A percentile compares a stretch with the other conserved stretches of the same genome.
Evolutionary conservation across 2,797 vertebrate genomes (phyloP).

Genomic region (Sphenopsis melanotis): DNA sequence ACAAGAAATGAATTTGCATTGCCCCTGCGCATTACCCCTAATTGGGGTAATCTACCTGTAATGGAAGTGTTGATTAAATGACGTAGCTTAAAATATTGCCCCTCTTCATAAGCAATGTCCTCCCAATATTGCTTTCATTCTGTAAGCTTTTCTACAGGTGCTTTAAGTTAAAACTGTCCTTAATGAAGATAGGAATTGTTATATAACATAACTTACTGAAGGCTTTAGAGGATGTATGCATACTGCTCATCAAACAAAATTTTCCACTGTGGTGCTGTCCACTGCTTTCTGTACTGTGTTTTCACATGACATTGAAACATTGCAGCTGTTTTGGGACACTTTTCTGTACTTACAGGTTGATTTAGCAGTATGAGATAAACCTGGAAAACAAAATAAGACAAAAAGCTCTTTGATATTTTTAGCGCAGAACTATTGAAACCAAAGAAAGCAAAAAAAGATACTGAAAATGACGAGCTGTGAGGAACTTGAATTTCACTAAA

Average conservation of each 20-base stretch:
- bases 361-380: not conserved
- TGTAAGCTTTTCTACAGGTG: not conserved
- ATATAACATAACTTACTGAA: not conserved
- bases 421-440: not conserved
- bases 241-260: not conserved
- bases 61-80: not conserved
- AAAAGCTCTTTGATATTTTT: not conserved
- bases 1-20: not conserved
- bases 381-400: not conserved
- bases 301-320: not conserved
- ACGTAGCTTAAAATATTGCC: not conserved
- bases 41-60: not conserved
- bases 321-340: not conserved
- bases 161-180: not conserved
- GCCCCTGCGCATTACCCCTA: not conserved
- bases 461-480: not conserved
- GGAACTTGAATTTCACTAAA: not conserved
- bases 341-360: not conserved
- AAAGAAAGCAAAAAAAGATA: not conserved
- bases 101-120: not conserved
- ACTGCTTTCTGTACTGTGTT: not conserved
- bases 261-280: not conserved
- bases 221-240: not conserved
- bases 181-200: not conserved
- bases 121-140: not conserved